Base-by-base conservation (phyloP, 2,113 vertebrate species). In the Odocoileus virginianus region DNA sequence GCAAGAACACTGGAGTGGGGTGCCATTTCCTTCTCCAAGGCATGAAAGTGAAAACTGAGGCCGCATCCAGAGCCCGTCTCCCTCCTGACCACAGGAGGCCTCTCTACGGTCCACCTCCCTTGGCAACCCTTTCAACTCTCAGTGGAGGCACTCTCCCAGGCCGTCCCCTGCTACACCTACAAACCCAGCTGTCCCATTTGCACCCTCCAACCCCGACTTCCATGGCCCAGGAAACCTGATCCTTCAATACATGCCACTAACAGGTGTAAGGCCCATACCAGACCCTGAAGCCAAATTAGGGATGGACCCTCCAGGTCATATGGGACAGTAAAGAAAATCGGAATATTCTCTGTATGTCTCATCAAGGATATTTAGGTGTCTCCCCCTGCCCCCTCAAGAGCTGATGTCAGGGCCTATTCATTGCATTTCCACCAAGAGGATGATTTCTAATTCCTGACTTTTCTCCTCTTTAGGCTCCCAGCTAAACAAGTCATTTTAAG, bases 71-170 rank as follows among this genome's bases (percentile, higher is more conserved):
- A 97, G 96, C 7, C 47, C 71, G 0, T 17, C 92, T 0, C 95
- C 98, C 25, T 47, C 97, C 84, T 98, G 97, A 97, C 9, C 40
- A 5, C 2, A 21, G 64, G 7, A 61, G 19, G 7, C 33, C 13
- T 50, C 43, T 57, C 58, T 33, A n/a, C 9, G 5, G 33, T 61
- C 15, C 28, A 33, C 23, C 1, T n/a, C 50, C 78, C 40, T 9
- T 15, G 0, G 11, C 61, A 78, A 0, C 14, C 23, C 27, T 27
- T 27, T 5, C 30, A 47, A 60, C 61, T 82, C 40, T 43, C 19
- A 54, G 47, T 6, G 3, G 28, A 30, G 79, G n/a, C 19, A 2
- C 28, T 82, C 33, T 36, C 55, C 81, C 83, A 40, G 52, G 28
- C 81, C 23, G 2, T 5, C 40, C 52, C 43, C 36, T 36, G 14